These are phyloP conservation scores for Hypena proboscidalis DNA, from an alignment of 2,888 invertebrate species.

Conservation along the genomic window DNA sequence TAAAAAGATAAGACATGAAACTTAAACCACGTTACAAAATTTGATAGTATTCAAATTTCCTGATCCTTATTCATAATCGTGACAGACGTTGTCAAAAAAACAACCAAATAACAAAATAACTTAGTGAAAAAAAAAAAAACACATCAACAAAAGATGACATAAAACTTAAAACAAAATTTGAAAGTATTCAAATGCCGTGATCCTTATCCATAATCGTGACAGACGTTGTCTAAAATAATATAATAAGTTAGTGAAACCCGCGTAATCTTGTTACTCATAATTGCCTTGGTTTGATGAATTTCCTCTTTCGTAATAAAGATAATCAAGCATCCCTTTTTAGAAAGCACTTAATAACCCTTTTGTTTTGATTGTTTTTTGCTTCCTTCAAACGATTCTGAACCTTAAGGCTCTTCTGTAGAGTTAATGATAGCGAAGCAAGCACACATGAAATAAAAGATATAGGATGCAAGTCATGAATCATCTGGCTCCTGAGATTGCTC, in stretches of 20 bases:
- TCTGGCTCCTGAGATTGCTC: no score
- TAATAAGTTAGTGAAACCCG: background rate
- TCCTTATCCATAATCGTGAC: constrained; percentile 1
- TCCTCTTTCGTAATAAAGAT: constrained; percentile 17
- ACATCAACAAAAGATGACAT: background rate
- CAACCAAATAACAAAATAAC: no score
- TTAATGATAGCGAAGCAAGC: constrained; percentile 7
- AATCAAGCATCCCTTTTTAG: constrained; percentile 21
- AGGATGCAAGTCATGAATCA: constrained; percentile 49
- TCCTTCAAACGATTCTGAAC: constrained; percentile 2
- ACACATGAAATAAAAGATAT: constrained; percentile 8
- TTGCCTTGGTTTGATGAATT: constrained; percentile 9
- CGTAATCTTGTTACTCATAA: constrained; percentile 10
- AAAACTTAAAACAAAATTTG: constrained; percentile 1
- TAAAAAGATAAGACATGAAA: no score
- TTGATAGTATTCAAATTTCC: no score
- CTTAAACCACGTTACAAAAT: no score
- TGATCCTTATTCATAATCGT: no score
- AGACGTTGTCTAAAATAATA: background rate
- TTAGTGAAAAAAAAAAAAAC: no score
- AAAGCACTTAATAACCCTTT: constrained; percentile 9
- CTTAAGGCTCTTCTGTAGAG: constrained; percentile 3
- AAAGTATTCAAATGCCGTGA: background rate
- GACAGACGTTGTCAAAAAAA: no score
- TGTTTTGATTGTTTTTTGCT: constrained; percentile 8